These are phyloP conservation scores for Notothenia rossii DNA, from an alignment of 2,113 vertebrate genomes.

Conservation along the genomic window DNA sequence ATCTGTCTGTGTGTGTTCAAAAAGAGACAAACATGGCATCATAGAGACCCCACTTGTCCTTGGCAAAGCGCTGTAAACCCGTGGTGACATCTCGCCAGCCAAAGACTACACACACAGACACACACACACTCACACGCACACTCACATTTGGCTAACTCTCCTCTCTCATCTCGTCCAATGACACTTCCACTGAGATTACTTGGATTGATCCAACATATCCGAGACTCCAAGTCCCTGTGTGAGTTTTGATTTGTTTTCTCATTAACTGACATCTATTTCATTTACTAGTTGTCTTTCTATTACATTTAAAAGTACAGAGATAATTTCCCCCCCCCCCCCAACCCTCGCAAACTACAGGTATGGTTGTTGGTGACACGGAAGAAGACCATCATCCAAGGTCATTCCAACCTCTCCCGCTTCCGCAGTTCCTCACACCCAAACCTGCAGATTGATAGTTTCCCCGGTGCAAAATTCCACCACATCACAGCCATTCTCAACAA, in stretches of 20 bases:
- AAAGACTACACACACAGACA: slow-evolving; percentile 7
- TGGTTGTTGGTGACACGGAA: no score
- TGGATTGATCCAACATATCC: slow-evolving; percentile 22
- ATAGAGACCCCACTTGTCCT: slow-evolving; percentile 16
- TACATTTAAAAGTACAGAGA: neutral
- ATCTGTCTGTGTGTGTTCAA: slow-evolving; percentile 55
- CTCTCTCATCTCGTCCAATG: slow-evolving; percentile 55
- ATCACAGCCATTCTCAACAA: no score
- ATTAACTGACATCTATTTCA: neutral
- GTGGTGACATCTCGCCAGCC: slow-evolving; percentile 51
- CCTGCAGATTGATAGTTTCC: no score
- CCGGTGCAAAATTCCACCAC: no score
- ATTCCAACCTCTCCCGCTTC: no score
- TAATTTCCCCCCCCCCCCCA: no score
- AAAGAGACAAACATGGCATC: slow-evolving; percentile 63
- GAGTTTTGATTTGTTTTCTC: neutral
- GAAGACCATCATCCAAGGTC: no score
- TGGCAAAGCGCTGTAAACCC: slow-evolving; percentile 49
- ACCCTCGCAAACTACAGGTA: no score
- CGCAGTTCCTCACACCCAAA: no score
- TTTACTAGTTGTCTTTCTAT: neutral
- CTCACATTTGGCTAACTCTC: slow-evolving; percentile 15
- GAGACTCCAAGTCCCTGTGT: neutral
- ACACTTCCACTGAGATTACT: slow-evolving; percentile 52
- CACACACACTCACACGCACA: no score